Conservation (phyloP, 2,797 vertebrate species). For the Gambelia wislizenii region DNA sequence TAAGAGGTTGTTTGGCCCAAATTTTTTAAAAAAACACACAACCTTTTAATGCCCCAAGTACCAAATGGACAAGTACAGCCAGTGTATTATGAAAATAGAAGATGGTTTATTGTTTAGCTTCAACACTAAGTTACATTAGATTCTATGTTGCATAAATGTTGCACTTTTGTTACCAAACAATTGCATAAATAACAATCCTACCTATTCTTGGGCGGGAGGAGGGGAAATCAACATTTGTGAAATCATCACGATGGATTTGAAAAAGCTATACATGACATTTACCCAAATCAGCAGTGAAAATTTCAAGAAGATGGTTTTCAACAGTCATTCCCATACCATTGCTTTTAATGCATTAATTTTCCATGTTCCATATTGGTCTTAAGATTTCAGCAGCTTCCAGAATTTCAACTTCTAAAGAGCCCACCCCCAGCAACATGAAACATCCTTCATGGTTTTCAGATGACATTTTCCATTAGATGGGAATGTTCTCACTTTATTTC, state of each 20-base stretch:
- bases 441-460: background rate
- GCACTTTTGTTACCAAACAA: background rate
- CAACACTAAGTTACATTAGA: background rate
- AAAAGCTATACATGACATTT: background rate
- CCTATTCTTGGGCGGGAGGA: background rate
- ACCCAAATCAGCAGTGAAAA: background rate
- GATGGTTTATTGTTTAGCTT: background rate
- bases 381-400: too few relatives aligned
- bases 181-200: background rate
- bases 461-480: background rate
- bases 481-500: background rate
- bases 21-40: conserved; percentile 49
- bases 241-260: background rate
- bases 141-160: background rate
- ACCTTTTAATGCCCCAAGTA: background rate
- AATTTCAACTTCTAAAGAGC: background rate
- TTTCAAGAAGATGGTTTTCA: background rate
- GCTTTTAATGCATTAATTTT: background rate
- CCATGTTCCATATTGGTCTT: background rate
- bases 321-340: background rate
- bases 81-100: background rate
- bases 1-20: conserved; percentile 26
- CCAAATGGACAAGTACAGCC: background rate
- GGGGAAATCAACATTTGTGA: background rate
- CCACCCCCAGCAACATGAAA: background rate